Percentiles rank a stretch among this genome's conserved stretches.
phyloP scores from a whole-genome alignment of 37 sponge, comb jelly and placozoan species.

The Eunapius fragilis region DNA sequence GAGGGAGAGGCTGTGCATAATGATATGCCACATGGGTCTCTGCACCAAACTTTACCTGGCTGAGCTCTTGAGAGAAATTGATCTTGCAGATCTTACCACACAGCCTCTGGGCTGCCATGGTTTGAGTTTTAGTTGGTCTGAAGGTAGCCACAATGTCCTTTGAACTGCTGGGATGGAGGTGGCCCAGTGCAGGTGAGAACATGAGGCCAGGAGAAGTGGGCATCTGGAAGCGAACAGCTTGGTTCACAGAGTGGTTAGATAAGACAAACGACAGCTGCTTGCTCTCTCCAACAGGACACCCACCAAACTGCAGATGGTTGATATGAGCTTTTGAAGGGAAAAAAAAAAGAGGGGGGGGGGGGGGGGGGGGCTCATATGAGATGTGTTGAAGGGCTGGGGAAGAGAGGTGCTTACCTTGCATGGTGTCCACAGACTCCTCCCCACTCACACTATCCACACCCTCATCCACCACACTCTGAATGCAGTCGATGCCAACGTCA shows the following conservation, averaged over 20 bases:
- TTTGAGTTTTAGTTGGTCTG: constrained; percentile 59
- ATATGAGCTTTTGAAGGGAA: constrained; percentile 35
- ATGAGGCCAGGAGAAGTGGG: constrained; percentile 51
- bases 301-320: constrained; percentile 86
- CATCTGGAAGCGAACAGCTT: constrained; percentile 73
- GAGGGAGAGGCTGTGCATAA: no score
- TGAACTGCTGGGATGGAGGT: constrained; percentile 81
- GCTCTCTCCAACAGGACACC: constrained; percentile 71
- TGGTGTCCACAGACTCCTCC: neutral
- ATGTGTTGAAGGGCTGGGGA: neutral
- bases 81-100: constrained; percentile 74
- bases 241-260: constrained; percentile 77
- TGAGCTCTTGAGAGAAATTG: constrained; percentile 55
- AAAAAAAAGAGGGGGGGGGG: neutral
- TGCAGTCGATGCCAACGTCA: constrained; percentile 77
- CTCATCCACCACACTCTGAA: constrained; percentile 19
- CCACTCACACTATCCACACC: constrained; percentile 6
- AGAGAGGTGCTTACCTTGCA: neutral
- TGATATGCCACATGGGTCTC: neutral
- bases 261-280: constrained; percentile 87
- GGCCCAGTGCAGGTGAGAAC: constrained; percentile 85
- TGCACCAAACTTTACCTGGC: constrained; percentile 25
- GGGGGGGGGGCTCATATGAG: neutral
- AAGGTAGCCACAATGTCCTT: constrained; percentile 89
- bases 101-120: constrained; percentile 29